Evolutionary conservation across 2,113 vertebrate genomes (phyloP).

Genomic region (Meles meles): DNA sequence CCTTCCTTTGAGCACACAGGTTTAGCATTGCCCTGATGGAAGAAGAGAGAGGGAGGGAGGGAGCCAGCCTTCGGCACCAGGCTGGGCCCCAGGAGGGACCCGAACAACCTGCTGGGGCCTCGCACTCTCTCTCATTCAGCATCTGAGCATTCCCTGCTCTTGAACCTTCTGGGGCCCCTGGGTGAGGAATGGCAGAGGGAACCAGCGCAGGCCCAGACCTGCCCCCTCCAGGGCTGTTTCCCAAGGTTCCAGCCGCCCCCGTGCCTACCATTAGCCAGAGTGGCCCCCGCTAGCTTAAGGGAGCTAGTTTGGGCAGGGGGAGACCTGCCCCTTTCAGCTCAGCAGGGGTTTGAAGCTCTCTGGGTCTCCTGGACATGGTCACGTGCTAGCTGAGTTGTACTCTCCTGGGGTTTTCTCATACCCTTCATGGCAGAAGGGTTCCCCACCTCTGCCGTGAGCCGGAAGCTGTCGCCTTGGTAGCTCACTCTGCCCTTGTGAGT

Average conservation of each 20-base stretch:
- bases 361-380: neutral
- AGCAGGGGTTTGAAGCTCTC: neutral
- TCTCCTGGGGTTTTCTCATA: neutral
- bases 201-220: neutral
- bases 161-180: neutral
- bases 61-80: neutral
- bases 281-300: neutral
- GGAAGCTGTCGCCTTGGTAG: neutral
- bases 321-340: neutral
- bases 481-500: slow-evolving; percentile 38
- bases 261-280: neutral
- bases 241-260: neutral
- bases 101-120: neutral
- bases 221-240: neutral
- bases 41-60: neutral
- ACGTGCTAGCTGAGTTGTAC: neutral
- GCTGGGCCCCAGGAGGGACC: neutral
- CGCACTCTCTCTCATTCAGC: neutral
- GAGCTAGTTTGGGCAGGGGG: neutral
- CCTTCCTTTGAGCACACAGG: neutral
- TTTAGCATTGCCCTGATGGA: neutral
- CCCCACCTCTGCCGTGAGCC: neutral
- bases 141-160: neutral
- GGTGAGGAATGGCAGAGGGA: neutral
- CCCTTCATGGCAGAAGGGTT: neutral